phyloP scores from a whole-genome alignment of 2,888 invertebrate species.

The Sialis lutaria region DNA sequence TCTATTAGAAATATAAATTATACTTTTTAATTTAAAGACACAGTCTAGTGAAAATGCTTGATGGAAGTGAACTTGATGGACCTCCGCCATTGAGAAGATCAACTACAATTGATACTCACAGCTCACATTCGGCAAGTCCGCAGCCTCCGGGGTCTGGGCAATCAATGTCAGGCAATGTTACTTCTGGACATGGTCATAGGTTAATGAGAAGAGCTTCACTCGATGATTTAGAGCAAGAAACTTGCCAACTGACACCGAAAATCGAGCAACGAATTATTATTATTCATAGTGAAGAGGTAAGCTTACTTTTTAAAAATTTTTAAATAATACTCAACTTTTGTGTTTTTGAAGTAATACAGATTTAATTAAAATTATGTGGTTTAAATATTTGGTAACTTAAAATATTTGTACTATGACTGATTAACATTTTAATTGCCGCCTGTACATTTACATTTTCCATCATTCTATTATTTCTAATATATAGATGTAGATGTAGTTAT shows the following conservation, averaged over 20 bases:
- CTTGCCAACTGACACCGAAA: slow-evolving; percentile 64
- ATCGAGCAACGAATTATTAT: slow-evolving; percentile 66
- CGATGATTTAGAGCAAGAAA: slow-evolving; percentile 66
- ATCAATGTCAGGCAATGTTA: not conserved
- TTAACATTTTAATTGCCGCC: not conserved
- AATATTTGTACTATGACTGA: not conserved
- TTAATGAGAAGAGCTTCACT: slow-evolving; percentile 54
- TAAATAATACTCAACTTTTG: not conserved
- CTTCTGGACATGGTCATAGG: slow-evolving; percentile 17
- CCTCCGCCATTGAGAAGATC: slow-evolving; percentile 49
- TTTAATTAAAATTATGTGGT: not conserved
- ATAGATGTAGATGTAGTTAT: too few relatives aligned
- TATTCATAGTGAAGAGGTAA: slow-evolving; percentile 56
- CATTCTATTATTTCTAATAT: too few relatives aligned
- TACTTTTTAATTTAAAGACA: slow-evolving; percentile 30
- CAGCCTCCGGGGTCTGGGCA: not conserved
- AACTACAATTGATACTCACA: slow-evolving; percentile 19
- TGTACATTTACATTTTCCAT: too few relatives aligned
- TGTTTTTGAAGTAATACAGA: not conserved
- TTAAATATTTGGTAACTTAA: not conserved
- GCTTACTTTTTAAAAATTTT: slow-evolving; percentile 5
- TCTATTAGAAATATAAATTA: not conserved
- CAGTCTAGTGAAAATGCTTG: slow-evolving; percentile 62
- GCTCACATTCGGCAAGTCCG: not conserved
- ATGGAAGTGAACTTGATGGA: slow-evolving; percentile 48